Evolutionary conservation across 2,888 invertebrate genomes (phyloP), one percentile per base, ranked within the genome.

Genomic region (Brachylomia viminalis): DNA sequence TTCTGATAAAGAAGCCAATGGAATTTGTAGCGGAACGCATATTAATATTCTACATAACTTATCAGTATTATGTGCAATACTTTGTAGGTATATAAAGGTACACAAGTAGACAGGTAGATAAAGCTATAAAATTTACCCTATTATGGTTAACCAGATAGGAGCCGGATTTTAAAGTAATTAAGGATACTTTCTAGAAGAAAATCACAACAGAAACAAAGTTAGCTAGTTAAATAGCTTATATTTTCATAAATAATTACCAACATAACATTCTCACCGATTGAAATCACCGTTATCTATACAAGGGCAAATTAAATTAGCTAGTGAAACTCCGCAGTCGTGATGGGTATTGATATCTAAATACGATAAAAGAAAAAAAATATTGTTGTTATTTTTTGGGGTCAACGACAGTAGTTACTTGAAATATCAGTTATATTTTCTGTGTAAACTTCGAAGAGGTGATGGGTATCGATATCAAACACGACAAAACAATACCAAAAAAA

Each of bases 1-100:
- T 8, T 5, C 38, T 42, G 77, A 80, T 82, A 80, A 82, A 49
- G 47, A 38, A 52, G 49, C 11, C n/a, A 38, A 2, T 45, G 49
- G 23, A 64, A 52, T 45, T 49, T 72, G 54, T 65, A 27, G 42
- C 13, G 23, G 15, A 42, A 45, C 30, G 23, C 30, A 59, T 64
- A 5, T 58, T 42, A 27, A 54, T 52, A 27, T 52, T 49, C 2
- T 59, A 17, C 10, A 58, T n/a, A 59, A 5, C 42, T 10, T 75
- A 42, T 75, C 30, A 74, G 47, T 45, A 47, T n/a, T 20, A 59
- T 59, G 52, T 73, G 38, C 20, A 70, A 27, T 79, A 47, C 1
- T 62, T 42, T 54, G 20, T 30, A 30, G 30, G 20, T 58, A 38
- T 38, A 38, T 5, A 38, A 38, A 6, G 7, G 38, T 6, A 38